Base-by-base conservation (phyloP, 2,797 vertebrate species). In the Pelodytes ibericus region DNA sequence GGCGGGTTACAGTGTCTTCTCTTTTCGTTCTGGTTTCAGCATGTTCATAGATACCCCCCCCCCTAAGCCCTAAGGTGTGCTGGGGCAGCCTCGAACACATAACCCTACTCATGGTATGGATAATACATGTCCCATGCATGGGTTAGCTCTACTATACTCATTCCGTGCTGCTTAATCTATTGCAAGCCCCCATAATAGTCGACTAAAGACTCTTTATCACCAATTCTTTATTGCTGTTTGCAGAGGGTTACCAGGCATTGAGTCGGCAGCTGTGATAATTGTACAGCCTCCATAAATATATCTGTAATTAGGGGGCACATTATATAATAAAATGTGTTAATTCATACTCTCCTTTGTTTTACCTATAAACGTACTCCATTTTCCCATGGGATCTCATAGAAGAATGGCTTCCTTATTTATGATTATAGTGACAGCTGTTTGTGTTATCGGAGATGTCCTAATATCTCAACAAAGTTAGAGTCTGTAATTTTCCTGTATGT, bases 221-320 rank as follows among this genome's bases (percentile, higher is more conserved):
- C 44, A 47, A 15, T 47, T 16, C 44, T 47, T 39, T 39, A 7
- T 39, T 13, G 7, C 13, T n/a, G 18, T 47, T 15, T 41, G 5
- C 61, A 64, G n/a, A 18, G 20, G 3, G 26, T 61, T 30, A 16
- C 58, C n/a, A 9, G 7, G 11, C 36, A 25, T 22, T 30, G 33
- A 36, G 60, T 36, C 60, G 25, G 60, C 33, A 63, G 30, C 31
- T 63, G 60, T 36, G 60, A 39, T 63, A 63, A 63, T 24, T 63
- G n/a, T 22, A 13, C 31, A 18, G 2, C 30, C 29, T 63, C n/a
- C 20, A 4, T 60, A 60, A 60, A 31, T 36, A 36, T 60, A 27
- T 60, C 58, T 60, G 27, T 30, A 60, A 60, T 60, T 58, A 60
- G 18, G 29, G 15, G 26, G 16, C 11, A 7, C 29, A 30, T 60